These are phyloP conservation scores for Sylvia borin DNA, from an alignment of 2,797 vertebrate species.

Conservation along the genomic window DNA sequence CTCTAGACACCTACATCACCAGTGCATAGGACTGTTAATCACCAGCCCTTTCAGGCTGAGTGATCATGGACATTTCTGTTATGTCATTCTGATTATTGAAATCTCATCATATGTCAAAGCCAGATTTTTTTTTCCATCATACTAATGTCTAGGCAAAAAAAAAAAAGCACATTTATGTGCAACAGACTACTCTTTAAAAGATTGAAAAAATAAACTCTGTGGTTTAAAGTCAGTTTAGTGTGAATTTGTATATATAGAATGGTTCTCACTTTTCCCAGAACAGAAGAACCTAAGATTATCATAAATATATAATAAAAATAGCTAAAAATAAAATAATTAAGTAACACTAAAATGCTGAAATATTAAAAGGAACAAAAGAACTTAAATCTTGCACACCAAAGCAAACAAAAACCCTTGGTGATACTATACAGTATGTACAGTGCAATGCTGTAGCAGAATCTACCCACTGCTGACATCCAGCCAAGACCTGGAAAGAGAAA, in stretches of 20 bases:
- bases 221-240: neutral
- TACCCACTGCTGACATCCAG: neutral
- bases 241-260: neutral
- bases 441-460: neutral
- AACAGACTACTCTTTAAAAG: neutral
- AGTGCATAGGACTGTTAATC: neutral
- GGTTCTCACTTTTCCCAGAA: neutral
- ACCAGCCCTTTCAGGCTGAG: neutral
- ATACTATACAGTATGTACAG: neutral
- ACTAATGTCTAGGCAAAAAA: neutral
- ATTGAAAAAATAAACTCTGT: neutral
- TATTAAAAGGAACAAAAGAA: neutral
- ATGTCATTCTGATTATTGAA: conserved; percentile 1
- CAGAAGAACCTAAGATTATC: neutral
- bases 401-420: neutral
- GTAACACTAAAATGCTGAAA: neutral
- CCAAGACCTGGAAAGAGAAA: neutral
- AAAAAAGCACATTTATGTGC: neutral
- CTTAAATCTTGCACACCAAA: neutral
- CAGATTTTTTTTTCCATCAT: neutral
- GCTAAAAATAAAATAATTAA: neutral
- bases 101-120: neutral
- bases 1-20: neutral
- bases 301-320: neutral
- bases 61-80: neutral